Evolutionary conservation across 2,113 vertebrate species (phyloP).

Genomic region (Zapus hudsonius): DNA sequence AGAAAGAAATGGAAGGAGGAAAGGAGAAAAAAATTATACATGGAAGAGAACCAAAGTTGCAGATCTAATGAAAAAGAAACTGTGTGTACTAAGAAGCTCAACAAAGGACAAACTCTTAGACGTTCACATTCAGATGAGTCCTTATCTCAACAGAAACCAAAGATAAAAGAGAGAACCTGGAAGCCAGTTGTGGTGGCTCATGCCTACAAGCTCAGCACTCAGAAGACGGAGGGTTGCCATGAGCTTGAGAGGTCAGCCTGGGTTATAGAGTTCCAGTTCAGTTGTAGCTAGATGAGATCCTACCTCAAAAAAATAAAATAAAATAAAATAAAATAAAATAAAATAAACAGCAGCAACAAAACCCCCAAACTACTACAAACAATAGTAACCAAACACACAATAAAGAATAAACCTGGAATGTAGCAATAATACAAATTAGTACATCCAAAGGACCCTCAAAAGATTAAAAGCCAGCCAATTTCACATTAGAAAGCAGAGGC

Average conservation of each 20-base stretch:
- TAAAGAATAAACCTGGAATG: not conserved
- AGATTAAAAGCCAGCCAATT: not conserved
- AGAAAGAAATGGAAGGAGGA: not conserved
- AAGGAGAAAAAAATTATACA: not conserved
- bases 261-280: too few relatives aligned
- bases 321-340: too few relatives aligned
- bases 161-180: too few relatives aligned
- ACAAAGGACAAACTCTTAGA: not conserved
- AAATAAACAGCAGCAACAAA: too few relatives aligned
- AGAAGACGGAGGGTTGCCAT: too few relatives aligned
- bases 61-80: constrained; percentile 2
- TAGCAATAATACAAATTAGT: constrained; percentile 19
- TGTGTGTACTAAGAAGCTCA: not conserved
- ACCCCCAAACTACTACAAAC: not conserved
- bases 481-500: not conserved
- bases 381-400: not conserved
- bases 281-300: too few relatives aligned
- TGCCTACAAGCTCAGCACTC: too few relatives aligned
- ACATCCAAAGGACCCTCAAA: not conserved
- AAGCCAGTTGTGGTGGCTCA: too few relatives aligned
- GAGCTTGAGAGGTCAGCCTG: too few relatives aligned
- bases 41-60: not conserved
- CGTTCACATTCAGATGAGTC: not conserved
- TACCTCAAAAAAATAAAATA: too few relatives aligned
- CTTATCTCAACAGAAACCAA: too few relatives aligned